Evolutionary conservation across 2,113 vertebrate genomes (phyloP).

Genomic region (Athene noctua): DNA sequence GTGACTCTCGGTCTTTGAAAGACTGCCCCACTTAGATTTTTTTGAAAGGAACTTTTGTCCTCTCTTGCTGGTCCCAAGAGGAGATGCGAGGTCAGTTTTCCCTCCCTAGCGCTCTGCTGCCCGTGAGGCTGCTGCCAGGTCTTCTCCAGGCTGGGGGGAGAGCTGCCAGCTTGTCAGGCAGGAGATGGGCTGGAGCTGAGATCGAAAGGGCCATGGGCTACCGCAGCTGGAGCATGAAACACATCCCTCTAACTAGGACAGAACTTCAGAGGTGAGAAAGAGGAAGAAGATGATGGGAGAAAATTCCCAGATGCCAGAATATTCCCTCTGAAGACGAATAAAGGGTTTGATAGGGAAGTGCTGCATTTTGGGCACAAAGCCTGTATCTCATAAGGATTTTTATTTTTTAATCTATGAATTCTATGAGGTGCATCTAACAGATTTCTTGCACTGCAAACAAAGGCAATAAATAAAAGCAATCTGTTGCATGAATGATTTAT

Average conservation of each 20-base stretch:
- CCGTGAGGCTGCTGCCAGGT: neutral
- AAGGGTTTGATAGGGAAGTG: neutral
- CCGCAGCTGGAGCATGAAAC: neutral
- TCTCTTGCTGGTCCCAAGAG: constrained; percentile 3
- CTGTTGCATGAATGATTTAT: constrained; percentile 56
- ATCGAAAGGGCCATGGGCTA: neutral
- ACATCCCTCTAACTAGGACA: neutral
- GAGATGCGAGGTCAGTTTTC: neutral
- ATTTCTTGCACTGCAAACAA: constrained; percentile 6
- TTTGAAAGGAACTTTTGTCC: neutral
- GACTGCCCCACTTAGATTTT: constrained; percentile 17
- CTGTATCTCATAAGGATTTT: neutral
- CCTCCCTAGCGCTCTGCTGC: neutral
- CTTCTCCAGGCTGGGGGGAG: neutral
- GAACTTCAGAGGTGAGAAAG: neutral
- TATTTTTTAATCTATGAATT: constrained; percentile 44
- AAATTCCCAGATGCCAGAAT: neutral
- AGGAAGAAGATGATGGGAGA: neutral
- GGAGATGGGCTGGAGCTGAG: neutral
- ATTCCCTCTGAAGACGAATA: neutral
- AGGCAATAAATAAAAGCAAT: constrained; percentile 53
- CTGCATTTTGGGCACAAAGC: constrained; percentile 11
- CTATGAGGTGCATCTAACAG: neutral
- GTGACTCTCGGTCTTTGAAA: constrained; percentile 43
- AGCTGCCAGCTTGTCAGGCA: neutral